A percentile compares a stretch with the other conserved stretches of the same genome.
phyloP scores from a whole-genome alignment of 2,888 invertebrate genomes.

The Gisinianus flammeolus region DNA sequence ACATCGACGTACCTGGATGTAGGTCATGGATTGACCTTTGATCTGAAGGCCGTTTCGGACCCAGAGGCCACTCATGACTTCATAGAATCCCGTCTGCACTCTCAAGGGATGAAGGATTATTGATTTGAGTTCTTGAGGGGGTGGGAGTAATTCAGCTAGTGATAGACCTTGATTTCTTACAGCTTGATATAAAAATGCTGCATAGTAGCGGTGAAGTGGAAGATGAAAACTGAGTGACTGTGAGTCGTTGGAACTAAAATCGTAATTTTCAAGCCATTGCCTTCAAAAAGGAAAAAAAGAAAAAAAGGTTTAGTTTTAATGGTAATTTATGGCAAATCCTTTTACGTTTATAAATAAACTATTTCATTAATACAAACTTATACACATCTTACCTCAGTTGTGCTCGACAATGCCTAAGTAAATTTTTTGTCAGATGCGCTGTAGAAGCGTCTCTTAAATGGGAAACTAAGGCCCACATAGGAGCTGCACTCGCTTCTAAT shows the following conservation, averaged over 20 bases:
- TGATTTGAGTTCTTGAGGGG: constrained; percentile 76
- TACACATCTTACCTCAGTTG: too few relatives aligned
- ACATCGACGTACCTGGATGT: too few relatives aligned
- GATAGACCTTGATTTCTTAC: constrained; percentile 75
- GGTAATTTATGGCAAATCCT: too few relatives aligned
- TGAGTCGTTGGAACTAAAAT: neutral
- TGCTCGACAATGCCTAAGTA: constrained; percentile 76
- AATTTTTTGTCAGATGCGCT: constrained; percentile 73
- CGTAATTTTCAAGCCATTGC: constrained; percentile 5
- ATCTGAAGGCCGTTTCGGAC: constrained; percentile 96
- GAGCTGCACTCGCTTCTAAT: constrained; percentile 94
- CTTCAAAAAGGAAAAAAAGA: too few relatives aligned
- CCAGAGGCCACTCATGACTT: constrained; percentile 94
- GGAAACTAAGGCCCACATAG: constrained; percentile 95
- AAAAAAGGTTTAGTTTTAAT: too few relatives aligned
- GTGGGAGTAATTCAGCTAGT: constrained; percentile 79
- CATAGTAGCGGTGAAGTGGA: constrained; percentile 93
- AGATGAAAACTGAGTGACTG: constrained; percentile 94
- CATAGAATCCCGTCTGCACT: constrained; percentile 88
- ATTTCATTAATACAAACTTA: too few relatives aligned
- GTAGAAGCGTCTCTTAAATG: constrained; percentile 81
- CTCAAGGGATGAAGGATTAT: constrained; percentile 82
- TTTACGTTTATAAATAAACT: too few relatives aligned
- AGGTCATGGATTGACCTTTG: constrained; percentile 69
- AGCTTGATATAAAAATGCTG: constrained; percentile 84